Evolutionary conservation across 64 coral and sea anemone genomes (phyloP).

Genomic region (Montipora capricornis): DNA sequence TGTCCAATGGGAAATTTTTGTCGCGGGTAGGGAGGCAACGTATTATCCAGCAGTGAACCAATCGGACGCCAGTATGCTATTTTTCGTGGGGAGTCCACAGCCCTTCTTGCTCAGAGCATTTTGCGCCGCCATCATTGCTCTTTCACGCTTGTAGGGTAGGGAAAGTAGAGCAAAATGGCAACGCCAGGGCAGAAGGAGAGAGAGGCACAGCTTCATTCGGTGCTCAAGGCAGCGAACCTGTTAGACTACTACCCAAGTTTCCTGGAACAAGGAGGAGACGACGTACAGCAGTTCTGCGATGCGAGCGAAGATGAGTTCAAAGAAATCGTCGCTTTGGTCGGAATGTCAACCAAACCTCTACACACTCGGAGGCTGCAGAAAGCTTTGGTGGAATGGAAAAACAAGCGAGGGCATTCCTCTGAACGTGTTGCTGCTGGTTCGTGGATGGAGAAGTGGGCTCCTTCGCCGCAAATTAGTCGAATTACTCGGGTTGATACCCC

Average conservation of each 20-base stretch:
- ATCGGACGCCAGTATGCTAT: slow-evolving; percentile 34
- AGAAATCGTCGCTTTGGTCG: slow-evolving; percentile 96
- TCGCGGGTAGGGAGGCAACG: slow-evolving; percentile 43
- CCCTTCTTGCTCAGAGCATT: slow-evolving; percentile 54
- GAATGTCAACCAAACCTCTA: slow-evolving; percentile 97
- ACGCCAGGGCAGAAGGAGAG: slow-evolving; percentile 97
- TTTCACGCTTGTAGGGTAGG: slow-evolving; percentile 86
- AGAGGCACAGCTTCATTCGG: slow-evolving; percentile 91
- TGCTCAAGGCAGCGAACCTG: slow-evolving; percentile 95
- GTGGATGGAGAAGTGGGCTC: slow-evolving; percentile 94
- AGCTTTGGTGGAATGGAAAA: slow-evolving; percentile 96
- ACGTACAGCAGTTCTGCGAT: slow-evolving; percentile 95
- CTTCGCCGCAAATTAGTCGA: slow-evolving; percentile 65
- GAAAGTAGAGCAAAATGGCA: slow-evolving; percentile 95
- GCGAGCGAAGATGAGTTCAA: slow-evolving; percentile 98
- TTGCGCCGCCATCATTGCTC: slow-evolving; percentile 48
- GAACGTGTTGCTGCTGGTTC: slow-evolving; percentile 46
- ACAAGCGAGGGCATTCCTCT: slow-evolving; percentile 55
- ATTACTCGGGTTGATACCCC: slow-evolving; percentile 50
- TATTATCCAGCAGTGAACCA: slow-evolving; percentile 14
- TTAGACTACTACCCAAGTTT: slow-evolving; percentile 96
- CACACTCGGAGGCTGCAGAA: slow-evolving; percentile 97
- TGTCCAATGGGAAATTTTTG: slow-evolving; percentile 77
- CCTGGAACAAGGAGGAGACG: slow-evolving; percentile 99
- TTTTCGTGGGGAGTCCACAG: slow-evolving; percentile 70